phyloP scores from a whole-genome alignment of 37 sponge, comb jelly and placozoan genomes.

The Ianthella basta region DNA sequence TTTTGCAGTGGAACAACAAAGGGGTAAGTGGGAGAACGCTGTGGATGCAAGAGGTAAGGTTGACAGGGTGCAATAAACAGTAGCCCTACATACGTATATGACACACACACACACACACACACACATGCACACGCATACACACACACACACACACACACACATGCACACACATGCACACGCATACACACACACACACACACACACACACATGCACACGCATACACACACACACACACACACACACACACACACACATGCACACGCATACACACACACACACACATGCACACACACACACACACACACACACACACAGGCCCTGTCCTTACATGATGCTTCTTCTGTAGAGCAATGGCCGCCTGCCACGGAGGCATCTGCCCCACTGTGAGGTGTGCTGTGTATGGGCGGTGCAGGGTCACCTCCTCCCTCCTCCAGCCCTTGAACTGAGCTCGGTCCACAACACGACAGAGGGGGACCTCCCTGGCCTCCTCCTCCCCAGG shows the following conservation, averaged over 20 bases:
- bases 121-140: neutral
- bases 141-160: neutral
- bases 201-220: too few relatives aligned
- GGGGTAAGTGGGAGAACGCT: conserved; percentile 73
- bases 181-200: neutral
- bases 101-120: neutral
- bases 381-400: neutral
- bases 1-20: neutral
- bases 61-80: too few relatives aligned
- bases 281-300: neutral
- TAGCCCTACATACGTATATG: neutral
- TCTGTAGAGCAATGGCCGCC: too few relatives aligned
- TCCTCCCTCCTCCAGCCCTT: conserved; percentile 35
- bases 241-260: too few relatives aligned
- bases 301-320: neutral
- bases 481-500: neutral
- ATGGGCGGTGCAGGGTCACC: conserved; percentile 3
- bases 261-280: too few relatives aligned
- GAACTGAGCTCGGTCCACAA: conserved; percentile 24
- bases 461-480: conserved; percentile 16
- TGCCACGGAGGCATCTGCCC: too few relatives aligned
- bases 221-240: too few relatives aligned
- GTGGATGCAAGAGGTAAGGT: neutral
- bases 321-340: too few relatives aligned
- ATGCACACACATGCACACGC: neutral